Conservation (phyloP, 2,797 vertebrate genomes). For the Pitangus sulphuratus region DNA sequence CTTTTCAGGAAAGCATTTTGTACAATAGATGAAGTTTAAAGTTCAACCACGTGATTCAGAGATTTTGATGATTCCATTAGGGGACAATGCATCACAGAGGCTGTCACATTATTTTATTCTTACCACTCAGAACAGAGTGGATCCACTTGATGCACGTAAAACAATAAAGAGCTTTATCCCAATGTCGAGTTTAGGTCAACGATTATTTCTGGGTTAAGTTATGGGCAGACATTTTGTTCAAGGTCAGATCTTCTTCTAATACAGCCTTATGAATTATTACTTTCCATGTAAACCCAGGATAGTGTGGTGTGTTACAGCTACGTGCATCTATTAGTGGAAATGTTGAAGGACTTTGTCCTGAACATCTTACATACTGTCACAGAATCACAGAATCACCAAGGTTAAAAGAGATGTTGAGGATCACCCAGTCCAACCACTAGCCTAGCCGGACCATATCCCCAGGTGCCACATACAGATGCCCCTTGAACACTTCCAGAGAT, state of each 20-base stretch:
- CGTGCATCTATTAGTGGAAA: background rate
- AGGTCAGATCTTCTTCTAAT: background rate
- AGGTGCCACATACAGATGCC: no score
- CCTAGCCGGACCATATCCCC: fast-evolving
- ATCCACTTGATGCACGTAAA: background rate
- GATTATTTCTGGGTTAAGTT: background rate
- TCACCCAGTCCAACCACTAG: background rate
- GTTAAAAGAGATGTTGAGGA: background rate
- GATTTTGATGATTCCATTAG: background rate
- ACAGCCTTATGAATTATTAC: background rate
- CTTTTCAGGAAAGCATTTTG: background rate
- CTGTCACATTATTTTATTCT: background rate
- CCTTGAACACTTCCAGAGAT: background rate
- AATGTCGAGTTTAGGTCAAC: fast-evolving
- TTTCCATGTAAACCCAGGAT: background rate
- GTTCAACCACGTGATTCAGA: background rate
- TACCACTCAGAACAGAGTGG: background rate
- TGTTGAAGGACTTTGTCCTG: background rate
- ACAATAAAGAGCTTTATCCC: background rate
- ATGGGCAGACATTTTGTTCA: background rate
- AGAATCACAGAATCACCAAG: background rate
- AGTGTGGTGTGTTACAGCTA: background rate
- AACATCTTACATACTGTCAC: background rate
- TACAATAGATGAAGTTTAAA: background rate
- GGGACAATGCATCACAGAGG: background rate